Base-by-base conservation (phyloP, 2,888 invertebrate species). In the Lasioglossum oenotherae region DNA sequence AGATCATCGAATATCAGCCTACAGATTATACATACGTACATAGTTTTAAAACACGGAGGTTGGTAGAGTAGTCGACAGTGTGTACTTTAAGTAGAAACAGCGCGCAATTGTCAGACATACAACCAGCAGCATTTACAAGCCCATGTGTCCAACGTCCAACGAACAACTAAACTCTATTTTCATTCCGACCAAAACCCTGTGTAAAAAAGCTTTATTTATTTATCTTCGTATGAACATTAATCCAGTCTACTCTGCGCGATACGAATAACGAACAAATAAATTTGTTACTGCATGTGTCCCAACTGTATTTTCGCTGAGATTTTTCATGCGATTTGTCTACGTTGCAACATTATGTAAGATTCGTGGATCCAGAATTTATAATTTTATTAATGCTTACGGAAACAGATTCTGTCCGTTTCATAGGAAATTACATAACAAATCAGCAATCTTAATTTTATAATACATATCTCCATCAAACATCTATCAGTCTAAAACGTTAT, bases 51-150 rank as follows among this genome's bases (percentile, higher is more conserved):
- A n/a, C 12, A 23, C 23, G 35, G 2, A 38, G 35, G 19, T 19
- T 38, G 67, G 23, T 38, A 12, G 35, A 35, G 1, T 41, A 35
- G 1, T 41, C n/a, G 38, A 23, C 12, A 41, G n/a, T 12, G 69
- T 71, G 14, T 41, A 41, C 4, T 41, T 3, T n/a, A 71, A 71
- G 69, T 71, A 41, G 69, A 71, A 71, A 71, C n/a, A 71, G 41
- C 38, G 38, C 35, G 69, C 23, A 10, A 41, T 71, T 23, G n/a
- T 38, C 69, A 71, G 71, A 71, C 71, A n/a, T 19, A 35, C 41
- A 23, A 14, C 38, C 41, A 69, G 31, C 31, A 64, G 31, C 64
- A 64, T 64, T 71, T 38, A 23, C 38, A 41, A 71, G 38, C n/a
- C 4, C 41, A 6, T n/a, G n/a, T 4, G n/a, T 14, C 71, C 69